Base-by-base conservation (phyloP, 2,888 invertebrate species). In the Eurytoma adleriae region DNA sequence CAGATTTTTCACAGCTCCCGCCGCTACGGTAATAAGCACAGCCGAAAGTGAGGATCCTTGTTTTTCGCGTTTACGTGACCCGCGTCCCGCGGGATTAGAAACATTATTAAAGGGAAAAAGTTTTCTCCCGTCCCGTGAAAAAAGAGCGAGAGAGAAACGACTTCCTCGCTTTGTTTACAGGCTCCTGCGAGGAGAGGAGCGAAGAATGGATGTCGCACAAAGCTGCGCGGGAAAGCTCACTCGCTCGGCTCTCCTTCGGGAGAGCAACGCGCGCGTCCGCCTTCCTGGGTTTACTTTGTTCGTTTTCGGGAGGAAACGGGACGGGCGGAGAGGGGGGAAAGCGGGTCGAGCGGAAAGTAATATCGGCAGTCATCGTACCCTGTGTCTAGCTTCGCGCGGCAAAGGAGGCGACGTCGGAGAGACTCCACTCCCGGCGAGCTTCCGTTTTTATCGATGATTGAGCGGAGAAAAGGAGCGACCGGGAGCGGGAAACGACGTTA, bases 121-220 rank as follows among this genome's bases (percentile, higher is more conserved):
- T 71, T 71, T 62, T 57, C 48, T 71, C 48, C 50, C 52, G 50
- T 48, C 27, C 3, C 50, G 50, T 10, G 24, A 10, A 40, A 40
- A 40, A 40, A 40, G 7, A 40, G 40, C 7, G 40, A 40, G 40
- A 40, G 57, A 50, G 70, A 10, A 12, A 13, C 27, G 56, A 52
- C 66, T 54, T 59, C 69, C 30, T 59, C 78, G 66, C 52, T 72
- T 78, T 67, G 78, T 78, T 72, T 61, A 61, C 66, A 57, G 30
- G 57, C 54, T 62, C 54, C 68, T 73, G 66, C 71, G 10, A 71
- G 71, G 66, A 64, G 70, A 70, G 62, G 73, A 82, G 79, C 75
- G 79, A 79, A 80, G 81, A 83, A 80, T 80, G 78, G 73, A 84
- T 79, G 82, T 82, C 83, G 79, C 77, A 82, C 78, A 77, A 68